These are phyloP conservation scores for Phylloscopus trochiloides DNA, from an alignment of 2,113 vertebrate species.

Conservation along the genomic window DNA sequence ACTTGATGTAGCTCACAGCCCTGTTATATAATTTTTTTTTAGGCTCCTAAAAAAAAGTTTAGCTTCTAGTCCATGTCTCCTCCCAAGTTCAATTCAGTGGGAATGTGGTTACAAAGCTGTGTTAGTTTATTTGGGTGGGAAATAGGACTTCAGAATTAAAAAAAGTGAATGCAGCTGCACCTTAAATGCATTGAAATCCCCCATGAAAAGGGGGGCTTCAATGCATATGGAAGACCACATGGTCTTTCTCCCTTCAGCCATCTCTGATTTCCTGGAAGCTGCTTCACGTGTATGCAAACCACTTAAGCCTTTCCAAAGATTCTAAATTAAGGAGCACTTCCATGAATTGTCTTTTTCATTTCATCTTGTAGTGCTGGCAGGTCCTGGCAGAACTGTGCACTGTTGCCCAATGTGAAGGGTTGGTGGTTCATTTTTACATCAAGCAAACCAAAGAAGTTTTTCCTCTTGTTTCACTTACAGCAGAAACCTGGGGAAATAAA, in stretches of 20 bases:
- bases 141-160: not conserved
- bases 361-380: not conserved
- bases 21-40: not conserved
- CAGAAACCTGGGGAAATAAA: not conserved
- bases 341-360: not conserved
- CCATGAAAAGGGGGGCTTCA: too few species aligned
- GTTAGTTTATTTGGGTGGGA: not conserved
- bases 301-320: not conserved
- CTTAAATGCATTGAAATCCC: not conserved
- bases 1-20: accelerated
- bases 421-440: not conserved
- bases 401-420: not conserved
- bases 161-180: not conserved
- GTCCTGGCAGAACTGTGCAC: not conserved
- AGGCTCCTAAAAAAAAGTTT: not conserved
- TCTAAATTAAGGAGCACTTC: not conserved
- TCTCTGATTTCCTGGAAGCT: not conserved
- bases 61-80: not conserved
- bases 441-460: not conserved
- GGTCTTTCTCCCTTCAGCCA: not conserved
- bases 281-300: not conserved
- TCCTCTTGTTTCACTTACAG: not conserved
- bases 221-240: too few species aligned
- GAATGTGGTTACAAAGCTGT: not conserved
- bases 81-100: not conserved